Base-by-base conservation (phyloP, 23 tunicate genomes). In the Trididemnum clinides region DNA sequence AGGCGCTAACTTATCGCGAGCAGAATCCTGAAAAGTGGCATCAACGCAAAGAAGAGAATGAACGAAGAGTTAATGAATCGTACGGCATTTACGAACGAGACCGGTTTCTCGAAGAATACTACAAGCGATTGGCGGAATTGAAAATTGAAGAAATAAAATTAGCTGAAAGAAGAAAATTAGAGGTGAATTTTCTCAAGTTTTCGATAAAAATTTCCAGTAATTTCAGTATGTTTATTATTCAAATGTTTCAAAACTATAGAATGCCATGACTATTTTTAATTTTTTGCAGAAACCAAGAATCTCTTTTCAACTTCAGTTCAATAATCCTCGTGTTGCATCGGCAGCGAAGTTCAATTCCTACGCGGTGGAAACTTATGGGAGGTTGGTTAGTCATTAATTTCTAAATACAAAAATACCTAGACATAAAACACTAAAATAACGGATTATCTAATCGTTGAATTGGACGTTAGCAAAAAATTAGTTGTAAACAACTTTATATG, bases 21-120 rank as follows among this genome's bases (percentile, higher is more conserved):
- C 58, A 69, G 31, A 70, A 70, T 33, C 87, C 87, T 6, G 80
- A 83, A 22, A 83, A 83, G 71, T 83, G 87, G 87, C 38, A 71
- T 7, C 44, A 44, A 66, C 65, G 80, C 1, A 27, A 23, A 23
- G 26, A 28, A 27, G 66, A 70, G 25, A 51, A 32, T 6, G 80
- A 70, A 49, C 28, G 51, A 25, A n/a, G 34, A 50, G 33, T 71
- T 1, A 50, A 69, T 1, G 66, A 65, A 35, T 66, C 80, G 20
- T 31, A 33, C 1, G 87, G 87, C 1, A 50, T 83, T 20, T 35
- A 28, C 33, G 66, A 70, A 22, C 29, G 33, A 37, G 78, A 83
- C 31, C 80, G 80, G 28, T 49, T 70, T 44, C 51, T 83, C 5
- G 65, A 51, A 51, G 39, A 21, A 27, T 78, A 78, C 28, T 78